These are phyloP conservation scores for Serripes groenlandicus DNA, from an alignment of 2,888 invertebrate species.

Conservation along the genomic window DNA sequence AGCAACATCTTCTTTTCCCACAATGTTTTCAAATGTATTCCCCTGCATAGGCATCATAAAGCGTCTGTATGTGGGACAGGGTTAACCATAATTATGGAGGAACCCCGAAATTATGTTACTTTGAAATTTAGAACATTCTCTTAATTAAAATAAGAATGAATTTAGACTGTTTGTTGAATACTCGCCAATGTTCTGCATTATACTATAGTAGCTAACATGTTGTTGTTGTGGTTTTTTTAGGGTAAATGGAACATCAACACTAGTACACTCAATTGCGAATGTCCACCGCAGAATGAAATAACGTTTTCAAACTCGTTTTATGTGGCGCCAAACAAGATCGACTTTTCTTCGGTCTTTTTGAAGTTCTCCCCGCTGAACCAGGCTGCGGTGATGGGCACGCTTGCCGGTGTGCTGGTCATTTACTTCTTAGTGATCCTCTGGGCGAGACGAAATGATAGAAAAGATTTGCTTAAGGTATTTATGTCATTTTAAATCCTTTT, in stretches of 20 bases:
- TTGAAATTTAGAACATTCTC: no score
- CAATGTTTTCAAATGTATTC: not conserved
- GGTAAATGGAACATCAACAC: slow-evolving; percentile 55
- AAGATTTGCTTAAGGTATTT: slow-evolving; percentile 75
- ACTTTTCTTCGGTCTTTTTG: slow-evolving; percentile 85
- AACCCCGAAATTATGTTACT: not conserved
- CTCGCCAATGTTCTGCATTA: no score
- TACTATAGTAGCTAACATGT: not conserved
- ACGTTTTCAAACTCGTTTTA: slow-evolving; percentile 78
- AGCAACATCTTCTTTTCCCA: not conserved
- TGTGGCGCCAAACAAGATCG: slow-evolving; percentile 85
- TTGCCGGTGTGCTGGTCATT: slow-evolving; percentile 79
- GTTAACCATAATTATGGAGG: not conserved
- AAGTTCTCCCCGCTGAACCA: slow-evolving; percentile 77
- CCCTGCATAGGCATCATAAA: not conserved
- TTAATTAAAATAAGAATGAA: no score
- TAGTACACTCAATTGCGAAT: slow-evolving; percentile 57
- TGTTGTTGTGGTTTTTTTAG: not conserved
- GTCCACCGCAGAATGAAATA: slow-evolving; percentile 54
- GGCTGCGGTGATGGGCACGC: slow-evolving; percentile 84
- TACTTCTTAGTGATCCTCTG: slow-evolving; percentile 81
- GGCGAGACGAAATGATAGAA: slow-evolving; percentile 83
- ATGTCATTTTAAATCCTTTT: no score
- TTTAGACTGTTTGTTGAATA: no score
- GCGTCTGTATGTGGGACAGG: not conserved